Conservation (phyloP, 23 tunicate genomes). For the Oikopleura albicans region DNA sequence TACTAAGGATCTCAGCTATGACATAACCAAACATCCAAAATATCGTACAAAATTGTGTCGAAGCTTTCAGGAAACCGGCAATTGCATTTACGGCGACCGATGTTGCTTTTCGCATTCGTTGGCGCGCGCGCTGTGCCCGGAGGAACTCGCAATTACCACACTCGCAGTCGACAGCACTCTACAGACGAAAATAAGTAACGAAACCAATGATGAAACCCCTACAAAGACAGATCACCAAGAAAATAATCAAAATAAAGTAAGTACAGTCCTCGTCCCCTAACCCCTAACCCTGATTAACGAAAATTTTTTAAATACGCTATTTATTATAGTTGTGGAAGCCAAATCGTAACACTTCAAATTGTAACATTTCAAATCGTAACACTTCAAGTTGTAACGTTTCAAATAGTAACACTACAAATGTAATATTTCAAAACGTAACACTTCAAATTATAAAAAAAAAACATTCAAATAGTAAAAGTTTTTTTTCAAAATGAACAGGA, state of each 20-base stretch:
- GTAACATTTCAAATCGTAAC: too few relatives aligned
- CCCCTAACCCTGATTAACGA: too few relatives aligned
- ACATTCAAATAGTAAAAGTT: too few relatives aligned
- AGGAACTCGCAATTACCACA: background rate
- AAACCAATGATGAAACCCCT: background rate
- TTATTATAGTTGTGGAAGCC: too few relatives aligned
- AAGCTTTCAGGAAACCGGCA: conserved; percentile 41
- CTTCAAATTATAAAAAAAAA: too few relatives aligned
- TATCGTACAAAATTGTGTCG: conserved; percentile 52
- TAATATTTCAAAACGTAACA: too few relatives aligned
- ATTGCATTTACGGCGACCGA: conserved; percentile 64
- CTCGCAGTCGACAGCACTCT: background rate
- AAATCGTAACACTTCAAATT: too few relatives aligned
- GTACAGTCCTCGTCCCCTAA: too few relatives aligned
- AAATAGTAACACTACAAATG: too few relatives aligned
- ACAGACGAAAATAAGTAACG: background rate
- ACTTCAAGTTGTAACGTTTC: too few relatives aligned
- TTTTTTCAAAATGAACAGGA: too few relatives aligned
- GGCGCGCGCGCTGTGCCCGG: background rate
- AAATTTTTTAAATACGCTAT: too few relatives aligned
- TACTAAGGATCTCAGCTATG: conserved; percentile 31
- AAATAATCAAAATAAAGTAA: conserved; percentile 5
- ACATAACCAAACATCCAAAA: conserved; percentile 13
- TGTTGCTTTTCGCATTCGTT: conserved; percentile 56
- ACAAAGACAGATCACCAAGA: background rate